Conservation (phyloP, 2,888 invertebrate genomes). For the Vesta saturnalis region DNA sequence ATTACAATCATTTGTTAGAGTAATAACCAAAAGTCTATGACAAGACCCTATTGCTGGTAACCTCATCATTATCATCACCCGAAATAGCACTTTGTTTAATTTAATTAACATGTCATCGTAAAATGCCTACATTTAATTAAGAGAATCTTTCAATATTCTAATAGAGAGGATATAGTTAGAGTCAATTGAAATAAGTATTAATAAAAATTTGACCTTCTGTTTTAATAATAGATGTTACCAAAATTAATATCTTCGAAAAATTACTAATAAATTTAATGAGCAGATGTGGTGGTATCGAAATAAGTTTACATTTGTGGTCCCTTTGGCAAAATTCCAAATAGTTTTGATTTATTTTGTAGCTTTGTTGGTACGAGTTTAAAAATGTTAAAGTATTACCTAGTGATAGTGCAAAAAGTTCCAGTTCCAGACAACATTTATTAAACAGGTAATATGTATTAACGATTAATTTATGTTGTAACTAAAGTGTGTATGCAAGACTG, state of each 20-base stretch:
- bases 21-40: too few relatives aligned
- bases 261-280: not conserved
- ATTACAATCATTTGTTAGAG: too few relatives aligned
- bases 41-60: too few relatives aligned
- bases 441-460: too few relatives aligned
- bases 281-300: not conserved
- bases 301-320: not conserved
- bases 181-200: not conserved
- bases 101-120: too few relatives aligned
- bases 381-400: too few relatives aligned
- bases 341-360: not conserved
- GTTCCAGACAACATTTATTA: not conserved
- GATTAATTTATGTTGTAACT: too few relatives aligned
- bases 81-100: not conserved
- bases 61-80: too few relatives aligned
- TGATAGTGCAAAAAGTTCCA: not conserved
- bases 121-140: not conserved
- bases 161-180: not conserved
- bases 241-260: not conserved
- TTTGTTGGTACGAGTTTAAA: too few relatives aligned
- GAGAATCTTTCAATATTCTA: too few relatives aligned
- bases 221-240: conserved; percentile 1
- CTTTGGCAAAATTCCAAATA: not conserved
- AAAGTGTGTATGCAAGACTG: too few relatives aligned
- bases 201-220: not conserved